Conservation (phyloP, 1,140 invertebrate genomes). For the Camponotus vicinus region DNA sequence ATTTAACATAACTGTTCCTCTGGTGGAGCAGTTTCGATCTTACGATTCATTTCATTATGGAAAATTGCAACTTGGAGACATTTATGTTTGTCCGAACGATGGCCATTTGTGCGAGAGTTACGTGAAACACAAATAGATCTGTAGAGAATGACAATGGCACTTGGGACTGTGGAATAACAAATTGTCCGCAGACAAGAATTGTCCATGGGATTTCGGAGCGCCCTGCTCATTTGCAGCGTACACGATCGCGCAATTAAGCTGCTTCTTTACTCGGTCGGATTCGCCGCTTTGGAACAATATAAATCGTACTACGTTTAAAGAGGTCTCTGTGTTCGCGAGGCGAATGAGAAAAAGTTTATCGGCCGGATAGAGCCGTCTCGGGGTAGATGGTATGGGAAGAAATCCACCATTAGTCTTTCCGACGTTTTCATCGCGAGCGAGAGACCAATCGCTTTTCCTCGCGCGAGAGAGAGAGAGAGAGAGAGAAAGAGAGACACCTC, state of each 20-base stretch:
- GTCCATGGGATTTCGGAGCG: constrained; percentile 30
- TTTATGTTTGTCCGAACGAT: neutral
- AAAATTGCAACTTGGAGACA: neutral
- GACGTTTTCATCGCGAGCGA: constrained; percentile 68
- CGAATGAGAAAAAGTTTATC: constrained; percentile 55
- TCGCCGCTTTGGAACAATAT: constrained; percentile 43
- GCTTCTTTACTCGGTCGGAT: neutral
- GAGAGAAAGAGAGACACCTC: neutral
- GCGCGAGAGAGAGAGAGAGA: too few relatives aligned
- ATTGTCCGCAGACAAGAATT: neutral
- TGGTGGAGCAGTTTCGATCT: neutral
- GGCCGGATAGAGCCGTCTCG: constrained; percentile 52
- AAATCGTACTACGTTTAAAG: constrained; percentile 37
- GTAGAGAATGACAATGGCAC: too few relatives aligned
- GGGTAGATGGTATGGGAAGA: constrained; percentile 61
- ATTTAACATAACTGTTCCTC: neutral
- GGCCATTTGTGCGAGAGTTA: neutral
- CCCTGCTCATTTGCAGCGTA: constrained; percentile 44
- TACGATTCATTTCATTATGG: neutral
- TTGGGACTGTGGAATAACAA: constrained; percentile 1
- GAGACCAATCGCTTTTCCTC: constrained; percentile 55
- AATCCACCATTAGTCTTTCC: constrained; percentile 71
- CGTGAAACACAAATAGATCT: neutral
- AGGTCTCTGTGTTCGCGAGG: constrained; percentile 32
- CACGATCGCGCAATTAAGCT: constrained; percentile 39